Percentiles rank a stretch among this genome's conserved stretches.
Evolutionary conservation across 2,797 vertebrate species (phyloP).

Genomic region (Lagodon rhomboides): DNA sequence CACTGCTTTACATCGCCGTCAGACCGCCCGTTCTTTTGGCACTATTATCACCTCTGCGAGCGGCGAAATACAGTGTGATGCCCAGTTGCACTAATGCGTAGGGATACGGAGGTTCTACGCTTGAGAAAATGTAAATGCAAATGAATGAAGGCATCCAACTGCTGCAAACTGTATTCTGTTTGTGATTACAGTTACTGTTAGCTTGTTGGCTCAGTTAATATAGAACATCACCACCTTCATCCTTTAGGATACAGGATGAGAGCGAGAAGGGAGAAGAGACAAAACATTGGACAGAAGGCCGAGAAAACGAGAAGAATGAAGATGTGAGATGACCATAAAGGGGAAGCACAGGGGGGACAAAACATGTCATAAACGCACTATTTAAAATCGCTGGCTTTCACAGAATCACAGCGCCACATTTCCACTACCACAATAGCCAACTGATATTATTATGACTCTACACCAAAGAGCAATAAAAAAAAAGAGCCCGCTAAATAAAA

Average conservation of each 20-base stretch:
- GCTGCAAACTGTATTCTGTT: too few species aligned
- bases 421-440: conserved; percentile 30
- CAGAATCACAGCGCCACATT: conserved; percentile 25
- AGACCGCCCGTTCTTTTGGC: too few species aligned
- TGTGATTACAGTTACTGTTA: too few species aligned
- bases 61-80: too few species aligned
- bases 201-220: background rate
- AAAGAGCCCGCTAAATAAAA: conserved; percentile 58
- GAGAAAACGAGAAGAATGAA: background rate
- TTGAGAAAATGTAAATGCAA: too few species aligned
- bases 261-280: background rate
- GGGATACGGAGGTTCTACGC: too few species aligned
- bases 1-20: too few species aligned
- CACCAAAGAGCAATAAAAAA: conserved; percentile 52
- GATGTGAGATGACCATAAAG: background rate
- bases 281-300: background rate
- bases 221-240: background rate
- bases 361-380: conserved; percentile 3
- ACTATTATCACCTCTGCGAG: too few species aligned
- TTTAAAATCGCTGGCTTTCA: conserved; percentile 35
- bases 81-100: too few species aligned
- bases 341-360: background rate
- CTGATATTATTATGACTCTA: conserved; percentile 48
- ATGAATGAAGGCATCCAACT: too few species aligned
- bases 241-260: background rate